Evolutionary conservation across 2,888 invertebrate species (phyloP), one percentile per base, ranked within the genome.

Genomic region (Trissolcus japonicus): DNA sequence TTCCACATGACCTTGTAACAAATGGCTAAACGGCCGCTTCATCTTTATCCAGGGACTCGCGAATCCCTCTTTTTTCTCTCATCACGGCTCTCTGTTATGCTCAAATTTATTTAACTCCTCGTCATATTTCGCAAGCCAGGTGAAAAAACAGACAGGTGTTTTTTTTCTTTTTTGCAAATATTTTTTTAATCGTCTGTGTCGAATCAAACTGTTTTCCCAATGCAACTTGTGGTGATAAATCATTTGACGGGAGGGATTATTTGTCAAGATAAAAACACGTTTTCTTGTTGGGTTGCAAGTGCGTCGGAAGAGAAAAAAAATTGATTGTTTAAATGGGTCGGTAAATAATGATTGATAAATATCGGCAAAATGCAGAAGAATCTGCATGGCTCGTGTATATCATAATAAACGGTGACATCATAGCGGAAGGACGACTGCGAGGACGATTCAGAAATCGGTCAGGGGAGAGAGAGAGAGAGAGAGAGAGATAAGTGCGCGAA

Each of bases 1-100:
- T n/a, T n/a, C 80, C 68, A 59, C 80, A 68, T 82, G 84, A 84
- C 86, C 86, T 86, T 86, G 85, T 86, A 83, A 83, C 86, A 83
- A 83, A 86, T 86, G 82, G 81, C 83, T 85, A 83, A 83, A 85
- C 85, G n/a, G 82, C 80, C 81, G 80, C 81, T 84, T 84, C 82
- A 83, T 85, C 84, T 83, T 78, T 80, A 80, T 76, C 83, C 85
- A 85, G 83, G 67, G 79, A 59, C 74, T 71, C 66, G 61, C 35
- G 1, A 1, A 35, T 4, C 40, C 48, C 13, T 25, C 41, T 29
- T 14, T 17, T 17, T 2, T 29, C n/a, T n/a, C 62, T 56, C 50
- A 13, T 56, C 13, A 43, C 51, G 11, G 19, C 19, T 19, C 35
- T 9, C 1, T 35, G n/a, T 35, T 0, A 6, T 11, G 1, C 9